Conservation (phyloP, 2,888 invertebrate species). For the Sminthurides aquaticus region DNA sequence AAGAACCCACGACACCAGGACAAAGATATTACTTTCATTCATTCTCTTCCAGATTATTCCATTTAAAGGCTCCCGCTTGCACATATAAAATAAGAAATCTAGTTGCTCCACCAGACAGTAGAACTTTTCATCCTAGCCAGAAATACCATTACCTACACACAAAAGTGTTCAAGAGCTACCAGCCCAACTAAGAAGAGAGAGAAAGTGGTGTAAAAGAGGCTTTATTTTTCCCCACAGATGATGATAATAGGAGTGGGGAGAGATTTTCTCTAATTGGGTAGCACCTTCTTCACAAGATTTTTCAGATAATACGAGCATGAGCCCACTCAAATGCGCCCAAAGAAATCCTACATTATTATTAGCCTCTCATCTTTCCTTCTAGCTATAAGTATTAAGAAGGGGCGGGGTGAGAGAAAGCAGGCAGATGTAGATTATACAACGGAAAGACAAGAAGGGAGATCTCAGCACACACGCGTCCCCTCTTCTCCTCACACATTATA, state of each 20-base stretch:
- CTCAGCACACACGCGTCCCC: background rate
- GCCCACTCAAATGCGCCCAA: background rate
- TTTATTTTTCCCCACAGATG: background rate
- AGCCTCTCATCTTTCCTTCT: background rate
- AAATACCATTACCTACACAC: no score
- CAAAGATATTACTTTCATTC: no score
- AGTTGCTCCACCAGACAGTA: no score
- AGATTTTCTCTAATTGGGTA: conserved; percentile 19
- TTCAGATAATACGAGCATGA: background rate
- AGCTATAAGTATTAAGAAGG: background rate
- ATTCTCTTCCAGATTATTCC: no score
- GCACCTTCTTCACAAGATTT: conserved; percentile 10
- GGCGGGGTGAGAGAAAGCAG: background rate
- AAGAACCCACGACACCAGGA: no score
- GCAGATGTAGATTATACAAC: background rate
- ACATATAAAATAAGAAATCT: no score
- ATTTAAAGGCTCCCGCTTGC: no score
- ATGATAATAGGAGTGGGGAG: conserved; percentile 26
- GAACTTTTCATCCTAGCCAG: no score
- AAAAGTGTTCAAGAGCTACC: background rate
- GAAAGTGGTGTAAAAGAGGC: background rate
- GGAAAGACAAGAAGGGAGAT: background rate
- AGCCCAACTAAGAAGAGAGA: background rate
- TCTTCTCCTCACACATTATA: background rate
- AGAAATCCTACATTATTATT: background rate